These are phyloP conservation scores for Argynnis bischoffii DNA, from an alignment of 2,888 invertebrate species.

Conservation along the genomic window DNA sequence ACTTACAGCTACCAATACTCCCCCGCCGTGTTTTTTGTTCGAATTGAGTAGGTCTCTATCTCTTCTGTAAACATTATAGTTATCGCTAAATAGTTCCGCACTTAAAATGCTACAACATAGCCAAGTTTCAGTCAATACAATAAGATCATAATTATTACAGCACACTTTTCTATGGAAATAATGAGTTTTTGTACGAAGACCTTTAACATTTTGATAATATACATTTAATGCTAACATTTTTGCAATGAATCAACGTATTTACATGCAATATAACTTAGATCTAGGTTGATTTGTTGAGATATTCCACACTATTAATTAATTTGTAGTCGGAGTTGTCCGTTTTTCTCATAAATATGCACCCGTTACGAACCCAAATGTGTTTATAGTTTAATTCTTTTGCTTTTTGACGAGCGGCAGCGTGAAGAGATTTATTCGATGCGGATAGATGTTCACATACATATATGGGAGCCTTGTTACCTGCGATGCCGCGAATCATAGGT, in stretches of 20 bases:
- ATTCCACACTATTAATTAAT: too few species aligned
- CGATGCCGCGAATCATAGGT: conserved; percentile 5
- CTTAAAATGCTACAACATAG: too few species aligned
- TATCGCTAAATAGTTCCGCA: too few species aligned
- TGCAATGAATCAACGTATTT: too few species aligned
- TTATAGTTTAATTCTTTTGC: conserved; percentile 38
- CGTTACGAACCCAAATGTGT: conserved; percentile 35
- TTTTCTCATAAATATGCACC: conserved; percentile 39
- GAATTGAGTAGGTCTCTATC: neutral
- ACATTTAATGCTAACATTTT: too few species aligned
- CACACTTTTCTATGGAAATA: too few species aligned
- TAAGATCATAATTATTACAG: too few species aligned
- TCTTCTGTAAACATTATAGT: neutral
- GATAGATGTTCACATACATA: conserved; percentile 42
- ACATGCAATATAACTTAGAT: too few species aligned
- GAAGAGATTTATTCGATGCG: conserved; percentile 36
- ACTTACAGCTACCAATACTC: neutral
- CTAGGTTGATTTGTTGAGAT: too few species aligned
- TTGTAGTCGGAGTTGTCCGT: neutral
- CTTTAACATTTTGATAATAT: too few species aligned
- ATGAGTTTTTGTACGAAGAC: too few species aligned
- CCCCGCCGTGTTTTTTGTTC: neutral
- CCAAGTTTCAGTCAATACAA: neutral
- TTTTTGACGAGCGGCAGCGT: conserved; percentile 35
- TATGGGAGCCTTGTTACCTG: conserved; percentile 28